A percentile compares a stretch with the other conserved stretches of the same genome.
Conservation (phyloP, 2,113 vertebrate species). For the Zapornia atra region DNA sequence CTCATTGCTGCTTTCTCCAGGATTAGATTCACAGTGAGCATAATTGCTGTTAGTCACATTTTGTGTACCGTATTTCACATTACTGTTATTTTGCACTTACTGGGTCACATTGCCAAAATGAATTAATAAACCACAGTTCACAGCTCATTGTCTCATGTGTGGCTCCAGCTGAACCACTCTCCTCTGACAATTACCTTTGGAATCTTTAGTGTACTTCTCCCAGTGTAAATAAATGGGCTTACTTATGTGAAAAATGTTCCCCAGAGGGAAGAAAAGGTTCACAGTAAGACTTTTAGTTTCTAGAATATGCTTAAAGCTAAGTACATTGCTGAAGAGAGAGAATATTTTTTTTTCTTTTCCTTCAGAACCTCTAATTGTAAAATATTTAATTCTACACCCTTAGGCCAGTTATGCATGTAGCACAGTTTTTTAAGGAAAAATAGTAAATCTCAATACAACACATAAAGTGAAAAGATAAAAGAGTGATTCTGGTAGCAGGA, state of each 20-base stretch:
- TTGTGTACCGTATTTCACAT: not conserved
- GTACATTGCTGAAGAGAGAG: not conserved
- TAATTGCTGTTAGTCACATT: not conserved
- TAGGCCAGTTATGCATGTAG: not conserved
- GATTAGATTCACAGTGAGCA: not conserved
- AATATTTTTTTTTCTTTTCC: not conserved
- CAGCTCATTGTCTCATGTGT: not conserved
- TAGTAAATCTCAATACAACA: not conserved
- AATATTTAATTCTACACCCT: not conserved
- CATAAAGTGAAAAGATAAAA: not conserved
- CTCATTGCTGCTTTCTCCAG: not conserved
- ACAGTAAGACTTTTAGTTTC: not conserved
- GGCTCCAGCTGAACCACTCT: not conserved
- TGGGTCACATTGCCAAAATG: constrained; percentile 10
- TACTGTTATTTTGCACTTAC: not conserved
- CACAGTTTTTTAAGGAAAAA: not conserved
- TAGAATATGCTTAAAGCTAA: not conserved
- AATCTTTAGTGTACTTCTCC: not conserved
- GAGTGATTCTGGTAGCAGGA: not conserved
- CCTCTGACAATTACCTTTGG: not conserved
- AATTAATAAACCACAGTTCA: constrained; percentile 28
- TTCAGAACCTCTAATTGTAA: not conserved
- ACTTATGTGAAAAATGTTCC: not conserved
- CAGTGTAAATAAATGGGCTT: not conserved
- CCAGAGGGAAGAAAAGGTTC: not conserved